phyloP scores from a whole-genome alignment of 2,888 invertebrate genomes.

The Phaonia tiefii region DNA sequence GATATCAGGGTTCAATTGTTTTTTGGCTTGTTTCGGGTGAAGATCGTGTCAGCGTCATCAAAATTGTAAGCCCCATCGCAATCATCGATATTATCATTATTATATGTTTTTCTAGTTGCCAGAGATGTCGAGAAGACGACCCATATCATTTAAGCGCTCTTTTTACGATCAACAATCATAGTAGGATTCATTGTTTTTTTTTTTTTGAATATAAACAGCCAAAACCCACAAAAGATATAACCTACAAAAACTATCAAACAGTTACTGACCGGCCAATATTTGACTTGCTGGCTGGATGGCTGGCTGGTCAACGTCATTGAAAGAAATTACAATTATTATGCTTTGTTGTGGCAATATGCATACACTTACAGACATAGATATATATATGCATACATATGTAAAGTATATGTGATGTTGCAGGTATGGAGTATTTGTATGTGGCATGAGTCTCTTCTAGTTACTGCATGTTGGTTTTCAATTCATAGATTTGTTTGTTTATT shows the following conservation, averaged over 20 bases:
- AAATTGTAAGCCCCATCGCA: conserved; percentile 45
- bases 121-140: conserved; percentile 23
- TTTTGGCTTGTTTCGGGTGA: conserved; percentile 17
- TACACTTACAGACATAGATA: no score
- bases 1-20: not conserved
- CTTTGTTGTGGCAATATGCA: conserved; percentile 40
- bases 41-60: conserved; percentile 65
- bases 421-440: conserved; percentile 12
- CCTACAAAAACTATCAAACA: conserved; percentile 24
- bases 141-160: conserved; percentile 59
- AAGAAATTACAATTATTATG: conserved; percentile 63
- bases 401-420: not conserved
- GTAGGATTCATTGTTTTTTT: conserved; percentile 7
- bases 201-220: conserved; percentile 19
- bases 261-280: not conserved
- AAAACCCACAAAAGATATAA: conserved; percentile 37
- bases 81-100: conserved; percentile 64
- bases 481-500: conserved; percentile 64
- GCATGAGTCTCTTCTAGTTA: conserved; percentile 4
- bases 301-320: conserved; percentile 48
- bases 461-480: conserved; percentile 26
- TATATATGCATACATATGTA: no score
- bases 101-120: conserved; percentile 1
- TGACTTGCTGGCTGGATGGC: not conserved
- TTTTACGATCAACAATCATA: conserved; percentile 54